A percentile compares a stretch with the other conserved stretches of the same genome.
These are phyloP conservation scores for Formicarius rufipectus DNA, from an alignment of 2,113 vertebrate genomes.

Conservation along the genomic window DNA sequence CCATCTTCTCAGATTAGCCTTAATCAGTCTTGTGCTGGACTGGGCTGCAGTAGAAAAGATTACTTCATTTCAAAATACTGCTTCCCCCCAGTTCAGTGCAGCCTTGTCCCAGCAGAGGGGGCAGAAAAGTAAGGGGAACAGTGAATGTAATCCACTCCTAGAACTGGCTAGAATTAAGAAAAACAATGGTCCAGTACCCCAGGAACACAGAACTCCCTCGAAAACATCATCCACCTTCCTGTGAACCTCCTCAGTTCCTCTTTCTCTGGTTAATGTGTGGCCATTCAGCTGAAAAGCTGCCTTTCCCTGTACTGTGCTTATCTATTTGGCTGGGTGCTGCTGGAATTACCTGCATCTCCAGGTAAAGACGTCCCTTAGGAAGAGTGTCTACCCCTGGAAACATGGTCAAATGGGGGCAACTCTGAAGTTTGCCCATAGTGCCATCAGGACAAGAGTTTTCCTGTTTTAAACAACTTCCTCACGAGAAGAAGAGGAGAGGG, in stretches of 20 bases:
- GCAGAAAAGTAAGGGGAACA: neutral
- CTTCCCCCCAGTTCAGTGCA: neutral
- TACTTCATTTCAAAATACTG: neutral
- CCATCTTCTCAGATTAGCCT: neutral
- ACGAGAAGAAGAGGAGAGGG: neutral
- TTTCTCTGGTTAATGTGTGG: neutral
- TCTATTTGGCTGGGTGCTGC: neutral
- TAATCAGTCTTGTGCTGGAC: neutral
- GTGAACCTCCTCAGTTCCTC: neutral
- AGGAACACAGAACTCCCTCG: neutral
- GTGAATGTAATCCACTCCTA: neutral
- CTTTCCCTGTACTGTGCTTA: neutral
- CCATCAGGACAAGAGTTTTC: neutral
- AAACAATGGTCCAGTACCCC: neutral
- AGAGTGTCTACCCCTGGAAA: neutral
- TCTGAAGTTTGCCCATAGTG: neutral
- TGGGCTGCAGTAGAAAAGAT: neutral
- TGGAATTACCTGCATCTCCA: neutral
- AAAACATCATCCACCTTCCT: neutral
- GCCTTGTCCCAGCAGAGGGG: neutral
- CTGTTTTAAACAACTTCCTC: neutral
- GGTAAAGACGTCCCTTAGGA: neutral
- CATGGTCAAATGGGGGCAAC: neutral
- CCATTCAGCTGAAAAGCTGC: neutral
- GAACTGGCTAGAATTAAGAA: neutral